phyloP scores from a whole-genome alignment of 2,888 invertebrate genomes.

The Dermolepida albohirtum region DNA sequence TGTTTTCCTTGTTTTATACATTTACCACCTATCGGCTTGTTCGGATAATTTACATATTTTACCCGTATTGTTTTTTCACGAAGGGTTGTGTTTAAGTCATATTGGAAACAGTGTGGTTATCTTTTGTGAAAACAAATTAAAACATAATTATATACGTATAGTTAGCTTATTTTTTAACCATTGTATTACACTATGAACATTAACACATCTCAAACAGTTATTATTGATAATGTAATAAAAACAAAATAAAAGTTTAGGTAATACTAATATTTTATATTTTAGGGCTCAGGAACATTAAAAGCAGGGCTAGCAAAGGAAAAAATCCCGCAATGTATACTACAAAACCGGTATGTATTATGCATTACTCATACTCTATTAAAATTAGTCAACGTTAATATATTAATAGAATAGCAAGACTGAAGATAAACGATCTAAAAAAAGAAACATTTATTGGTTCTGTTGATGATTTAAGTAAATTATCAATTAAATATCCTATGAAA shows the following conservation, averaged over 20 bases:
- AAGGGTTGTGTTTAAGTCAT: too few species aligned
- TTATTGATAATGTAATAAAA: constrained; percentile 36
- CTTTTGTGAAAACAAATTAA: too few species aligned
- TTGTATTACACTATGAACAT: constrained; percentile 22
- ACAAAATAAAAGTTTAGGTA: not conserved
- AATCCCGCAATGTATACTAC: constrained; percentile 37
- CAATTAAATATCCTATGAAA: constrained; percentile 39
- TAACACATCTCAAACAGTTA: constrained; percentile 14
- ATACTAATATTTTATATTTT: not conserved
- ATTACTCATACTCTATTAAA: not conserved
- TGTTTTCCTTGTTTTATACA: too few species aligned
- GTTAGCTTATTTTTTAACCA: not conserved
- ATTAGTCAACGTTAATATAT: not conserved
- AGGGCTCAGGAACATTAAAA: constrained; percentile 45
- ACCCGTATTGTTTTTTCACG: too few species aligned
- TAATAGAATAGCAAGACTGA: constrained; percentile 32
- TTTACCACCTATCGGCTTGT: too few species aligned
- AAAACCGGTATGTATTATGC: constrained; percentile 31
- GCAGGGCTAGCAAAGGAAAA: constrained; percentile 38
- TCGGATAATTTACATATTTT: too few species aligned
- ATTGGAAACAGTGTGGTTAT: too few species aligned
- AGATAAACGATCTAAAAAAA: constrained; percentile 15
- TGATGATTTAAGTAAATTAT: constrained; percentile 39
- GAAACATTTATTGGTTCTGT: constrained; percentile 30
- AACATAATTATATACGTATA: too few species aligned